phyloP scores from a whole-genome alignment of 2,888 invertebrate genomes.

The Spodoptera picta region DNA sequence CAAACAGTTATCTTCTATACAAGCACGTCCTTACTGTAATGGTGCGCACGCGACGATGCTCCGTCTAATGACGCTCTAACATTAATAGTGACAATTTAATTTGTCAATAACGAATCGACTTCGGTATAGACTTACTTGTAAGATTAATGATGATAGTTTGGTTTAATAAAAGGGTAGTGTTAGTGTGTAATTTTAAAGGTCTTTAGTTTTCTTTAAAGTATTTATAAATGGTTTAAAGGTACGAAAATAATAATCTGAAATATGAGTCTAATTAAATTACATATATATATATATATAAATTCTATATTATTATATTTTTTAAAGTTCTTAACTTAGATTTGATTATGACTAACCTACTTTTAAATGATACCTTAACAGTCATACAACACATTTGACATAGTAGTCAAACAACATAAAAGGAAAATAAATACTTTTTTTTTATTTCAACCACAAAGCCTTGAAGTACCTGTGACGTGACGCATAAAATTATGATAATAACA shows the following conservation, averaged over 20 bases:
- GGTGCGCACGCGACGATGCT: conserved; percentile 46
- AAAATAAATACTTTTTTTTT: conserved; percentile 13
- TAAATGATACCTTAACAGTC: too few relatives aligned
- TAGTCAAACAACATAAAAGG: conserved; percentile 8
- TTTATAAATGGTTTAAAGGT: too few relatives aligned
- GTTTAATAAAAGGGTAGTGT: conserved; percentile 1
- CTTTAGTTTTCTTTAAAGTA: too few relatives aligned
- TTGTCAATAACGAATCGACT: conserved; percentile 43
- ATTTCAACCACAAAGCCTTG: conserved; percentile 8
- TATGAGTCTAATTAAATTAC: too few relatives aligned
- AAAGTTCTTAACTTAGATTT: too few relatives aligned
- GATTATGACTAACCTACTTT: background rate
- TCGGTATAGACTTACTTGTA: conserved; percentile 20
- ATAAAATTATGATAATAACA: conserved; percentile 54
- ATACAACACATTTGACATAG: too few relatives aligned
- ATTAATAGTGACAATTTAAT: conserved; percentile 54
- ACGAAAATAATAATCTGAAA: too few relatives aligned
- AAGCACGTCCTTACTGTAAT: conserved; percentile 51
- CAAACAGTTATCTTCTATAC: conserved; percentile 46
- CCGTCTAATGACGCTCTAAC: conserved; percentile 37
- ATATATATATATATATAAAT: too few relatives aligned
- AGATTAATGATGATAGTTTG: conserved; percentile 37
- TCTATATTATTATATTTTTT: too few relatives aligned
- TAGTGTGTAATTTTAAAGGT: background rate
- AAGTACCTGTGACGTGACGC: conserved; percentile 35